Percentiles rank a stretch among this genome's conserved stretches.
Conservation (phyloP, 2,797 vertebrate genomes). For the Bradypodion ventrale region DNA sequence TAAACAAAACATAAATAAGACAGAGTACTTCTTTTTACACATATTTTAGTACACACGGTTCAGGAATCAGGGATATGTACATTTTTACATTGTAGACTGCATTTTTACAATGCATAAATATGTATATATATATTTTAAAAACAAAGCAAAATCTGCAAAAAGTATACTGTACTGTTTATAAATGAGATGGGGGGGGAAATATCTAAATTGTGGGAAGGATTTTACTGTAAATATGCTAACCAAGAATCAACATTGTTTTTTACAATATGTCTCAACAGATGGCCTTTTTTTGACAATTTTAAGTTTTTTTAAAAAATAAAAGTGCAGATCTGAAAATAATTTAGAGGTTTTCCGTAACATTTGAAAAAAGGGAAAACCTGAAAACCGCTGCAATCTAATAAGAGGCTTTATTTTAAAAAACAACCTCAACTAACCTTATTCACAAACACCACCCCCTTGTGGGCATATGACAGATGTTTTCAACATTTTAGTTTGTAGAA, state of each 20-base stretch:
- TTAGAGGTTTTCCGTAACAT: slow-evolving; percentile 38
- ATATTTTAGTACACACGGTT: slow-evolving; percentile 80
- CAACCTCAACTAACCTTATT: slow-evolving; percentile 12
- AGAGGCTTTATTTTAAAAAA: slow-evolving; percentile 53
- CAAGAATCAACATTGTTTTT: slow-evolving; percentile 56
- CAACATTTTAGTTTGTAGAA: background rate
- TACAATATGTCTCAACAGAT: slow-evolving; percentile 58
- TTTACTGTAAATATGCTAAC: slow-evolving; percentile 68
- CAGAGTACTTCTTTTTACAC: slow-evolving; percentile 83
- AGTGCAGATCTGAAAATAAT: slow-evolving; percentile 55
- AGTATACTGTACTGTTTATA: slow-evolving; percentile 64
- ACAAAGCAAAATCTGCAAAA: slow-evolving; percentile 75
- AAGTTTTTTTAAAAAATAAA: slow-evolving; percentile 58
- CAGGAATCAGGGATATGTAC: slow-evolving; percentile 80
- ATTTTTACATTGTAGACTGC: slow-evolving; percentile 79
- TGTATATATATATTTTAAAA: slow-evolving; percentile 58
- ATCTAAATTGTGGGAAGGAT: slow-evolving; percentile 69
- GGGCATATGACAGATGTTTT: background rate
- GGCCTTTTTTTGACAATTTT: slow-evolving; percentile 58
- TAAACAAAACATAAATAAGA: slow-evolving; percentile 94
- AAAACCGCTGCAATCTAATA: slow-evolving; percentile 57
- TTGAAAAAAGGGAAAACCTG: slow-evolving; percentile 49
- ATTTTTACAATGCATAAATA: slow-evolving; percentile 79
- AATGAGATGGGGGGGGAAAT: slow-evolving; percentile 65
- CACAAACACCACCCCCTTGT: background rate